These are phyloP conservation scores for Pelobates cultripes DNA, from an alignment of 2,797 vertebrate genomes.

Conservation along the genomic window DNA sequence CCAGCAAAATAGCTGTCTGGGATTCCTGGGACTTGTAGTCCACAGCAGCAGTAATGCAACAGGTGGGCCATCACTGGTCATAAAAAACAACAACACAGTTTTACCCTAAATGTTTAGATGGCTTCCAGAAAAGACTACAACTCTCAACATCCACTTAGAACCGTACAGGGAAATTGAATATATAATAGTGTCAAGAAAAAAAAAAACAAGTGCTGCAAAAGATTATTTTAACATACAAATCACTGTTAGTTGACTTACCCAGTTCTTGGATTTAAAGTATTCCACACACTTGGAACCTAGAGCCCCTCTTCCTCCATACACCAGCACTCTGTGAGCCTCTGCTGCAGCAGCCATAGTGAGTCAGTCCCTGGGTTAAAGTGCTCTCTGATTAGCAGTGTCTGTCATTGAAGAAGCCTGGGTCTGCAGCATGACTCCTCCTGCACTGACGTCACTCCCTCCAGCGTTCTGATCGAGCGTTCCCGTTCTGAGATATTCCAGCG, in stretches of 20 bases:
- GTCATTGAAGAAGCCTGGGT: background rate
- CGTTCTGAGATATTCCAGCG: background rate
- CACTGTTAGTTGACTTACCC: constrained; percentile 73
- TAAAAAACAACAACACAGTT: too few species aligned
- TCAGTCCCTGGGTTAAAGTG: constrained; percentile 15
- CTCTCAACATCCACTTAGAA: too few species aligned
- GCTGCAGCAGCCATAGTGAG: constrained; percentile 56
- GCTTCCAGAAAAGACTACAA: too few species aligned
- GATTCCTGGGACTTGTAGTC: too few species aligned
- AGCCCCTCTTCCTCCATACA: constrained; percentile 89
- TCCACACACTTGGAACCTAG: constrained; percentile 86
- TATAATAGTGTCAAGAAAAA: too few species aligned
- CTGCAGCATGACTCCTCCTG: rapidly evolving
- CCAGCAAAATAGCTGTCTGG: too few species aligned
- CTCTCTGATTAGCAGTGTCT: background rate
- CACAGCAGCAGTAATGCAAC: too few species aligned
- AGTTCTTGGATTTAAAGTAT: constrained; percentile 81
- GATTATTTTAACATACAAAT: background rate
- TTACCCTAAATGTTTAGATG: too few species aligned
- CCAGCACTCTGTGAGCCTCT: constrained; percentile 76
- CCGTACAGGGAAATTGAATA: background rate
- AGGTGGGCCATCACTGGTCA: too few species aligned
- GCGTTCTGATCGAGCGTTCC: background rate
- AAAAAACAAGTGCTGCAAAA: background rate
- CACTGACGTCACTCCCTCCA: rapidly evolving